These are phyloP conservation scores for Elaeidobius kamerunicus DNA, from an alignment of 2,888 invertebrate species.

Conservation along the genomic window DNA sequence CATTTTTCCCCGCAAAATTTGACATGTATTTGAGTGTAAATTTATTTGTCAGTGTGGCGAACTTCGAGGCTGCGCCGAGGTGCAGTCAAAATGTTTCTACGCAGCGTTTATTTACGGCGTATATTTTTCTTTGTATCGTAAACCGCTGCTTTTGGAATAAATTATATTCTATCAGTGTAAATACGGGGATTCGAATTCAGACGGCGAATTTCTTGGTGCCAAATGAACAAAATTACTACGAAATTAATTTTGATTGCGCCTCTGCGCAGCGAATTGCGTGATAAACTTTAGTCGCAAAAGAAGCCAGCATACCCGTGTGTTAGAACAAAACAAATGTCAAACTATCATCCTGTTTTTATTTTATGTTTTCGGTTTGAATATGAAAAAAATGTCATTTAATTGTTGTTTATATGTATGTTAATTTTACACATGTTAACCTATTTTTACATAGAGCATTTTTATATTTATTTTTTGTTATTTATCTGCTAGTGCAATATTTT, in stretches of 20 bases:
- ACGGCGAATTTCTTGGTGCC: background rate
- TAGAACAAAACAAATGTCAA: slow-evolving; percentile 16
- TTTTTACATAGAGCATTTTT: slow-evolving; percentile 41
- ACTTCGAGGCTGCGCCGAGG: background rate
- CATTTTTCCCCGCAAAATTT: slow-evolving; percentile 11
- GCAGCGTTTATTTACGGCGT: too few relatives aligned
- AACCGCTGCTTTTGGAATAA: background rate
- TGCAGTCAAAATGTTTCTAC: background rate
- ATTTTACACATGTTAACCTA: slow-evolving; percentile 41
- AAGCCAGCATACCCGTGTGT: slow-evolving; percentile 7
- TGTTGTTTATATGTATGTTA: slow-evolving; percentile 40
- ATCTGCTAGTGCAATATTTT: slow-evolving; percentile 38
- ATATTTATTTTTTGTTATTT: slow-evolving; percentile 39
- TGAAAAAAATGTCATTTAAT: slow-evolving; percentile 6
- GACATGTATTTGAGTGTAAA: slow-evolving; percentile 17
- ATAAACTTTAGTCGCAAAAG: slow-evolving; percentile 3
- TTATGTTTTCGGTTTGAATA: slow-evolving; percentile 10
- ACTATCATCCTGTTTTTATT: slow-evolving; percentile 15
- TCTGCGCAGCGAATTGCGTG: slow-evolving; percentile 1
- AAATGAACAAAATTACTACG: background rate
- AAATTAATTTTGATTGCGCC: background rate
- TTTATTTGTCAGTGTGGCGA: slow-evolving; percentile 15
- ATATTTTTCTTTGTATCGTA: background rate
- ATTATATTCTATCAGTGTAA: background rate
- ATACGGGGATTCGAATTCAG: background rate